A percentile compares a stretch with the other conserved stretches of the same genome.
Evolutionary conservation across 2,797 vertebrate species (phyloP).

Genomic region (Catamblyrhynchus diadema): DNA sequence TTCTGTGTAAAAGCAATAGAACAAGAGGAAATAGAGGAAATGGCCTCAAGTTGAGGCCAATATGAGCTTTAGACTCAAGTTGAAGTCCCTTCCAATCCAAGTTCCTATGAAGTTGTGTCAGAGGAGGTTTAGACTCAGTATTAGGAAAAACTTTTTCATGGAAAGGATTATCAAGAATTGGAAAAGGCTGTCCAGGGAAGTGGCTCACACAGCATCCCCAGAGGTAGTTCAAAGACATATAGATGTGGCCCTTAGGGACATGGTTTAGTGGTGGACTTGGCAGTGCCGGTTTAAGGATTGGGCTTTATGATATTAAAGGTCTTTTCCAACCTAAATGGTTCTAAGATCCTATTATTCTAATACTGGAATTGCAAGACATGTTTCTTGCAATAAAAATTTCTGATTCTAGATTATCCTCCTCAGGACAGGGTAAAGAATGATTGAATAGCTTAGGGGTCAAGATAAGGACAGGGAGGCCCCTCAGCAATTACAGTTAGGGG

Average conservation of each 20-base stretch:
- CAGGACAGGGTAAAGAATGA: fast-evolving
- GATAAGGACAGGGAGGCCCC: background rate
- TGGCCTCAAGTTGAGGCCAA: background rate
- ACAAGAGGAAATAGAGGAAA: background rate
- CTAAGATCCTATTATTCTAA: background rate
- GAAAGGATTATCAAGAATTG: background rate
- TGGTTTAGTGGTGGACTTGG: background rate
- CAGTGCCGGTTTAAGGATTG: background rate
- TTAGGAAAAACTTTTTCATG: background rate
- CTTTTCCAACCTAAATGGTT: background rate
- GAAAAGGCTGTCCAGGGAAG: background rate
- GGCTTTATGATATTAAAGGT: background rate
- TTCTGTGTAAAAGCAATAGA: background rate
- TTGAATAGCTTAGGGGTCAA: background rate
- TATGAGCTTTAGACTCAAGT: background rate
- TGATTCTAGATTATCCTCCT: background rate
- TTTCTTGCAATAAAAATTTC: background rate
- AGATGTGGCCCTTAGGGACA: background rate
- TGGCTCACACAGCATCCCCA: background rate
- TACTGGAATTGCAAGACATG: background rate
- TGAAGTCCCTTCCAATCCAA: background rate
- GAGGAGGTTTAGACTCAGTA: background rate
- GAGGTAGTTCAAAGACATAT: background rate
- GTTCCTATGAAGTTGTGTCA: background rate
- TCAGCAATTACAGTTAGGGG: background rate